A percentile compares a stretch with the other conserved stretches of the same genome.
Conservation (phyloP, 2,113 vertebrate species). For the Coryphaenoides rupestris region DNA sequence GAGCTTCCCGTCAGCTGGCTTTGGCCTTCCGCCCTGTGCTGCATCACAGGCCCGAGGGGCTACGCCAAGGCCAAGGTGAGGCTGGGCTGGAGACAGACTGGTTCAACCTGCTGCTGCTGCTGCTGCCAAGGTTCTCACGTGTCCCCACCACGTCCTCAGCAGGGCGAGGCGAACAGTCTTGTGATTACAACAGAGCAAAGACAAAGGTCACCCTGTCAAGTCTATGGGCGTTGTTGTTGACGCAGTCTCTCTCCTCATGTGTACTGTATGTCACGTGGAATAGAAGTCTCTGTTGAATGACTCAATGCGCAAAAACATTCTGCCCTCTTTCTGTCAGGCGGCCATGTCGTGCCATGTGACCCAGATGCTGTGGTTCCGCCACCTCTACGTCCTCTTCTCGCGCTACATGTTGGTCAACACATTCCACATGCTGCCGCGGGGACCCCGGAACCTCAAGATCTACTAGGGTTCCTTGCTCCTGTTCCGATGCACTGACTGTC, state of each 20-base stretch:
- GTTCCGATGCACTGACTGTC: constrained; percentile 1
- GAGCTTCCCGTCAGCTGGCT: constrained; percentile 85
- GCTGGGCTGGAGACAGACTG: constrained; percentile 17
- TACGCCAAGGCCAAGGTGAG: constrained; percentile 83
- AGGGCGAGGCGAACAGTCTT: constrained; percentile 9
- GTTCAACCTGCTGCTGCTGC: too few relatives aligned
- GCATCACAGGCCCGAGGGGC: constrained; percentile 71
- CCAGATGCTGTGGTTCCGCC: constrained; percentile 92
- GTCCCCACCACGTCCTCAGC: too few relatives aligned
- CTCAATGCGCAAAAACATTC: background rate
- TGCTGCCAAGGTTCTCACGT: too few relatives aligned
- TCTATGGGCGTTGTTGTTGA: too few relatives aligned
- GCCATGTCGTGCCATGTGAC: constrained; percentile 88
- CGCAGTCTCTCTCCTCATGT: background rate
- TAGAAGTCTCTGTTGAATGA: background rate
- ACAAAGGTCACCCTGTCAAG: constrained; percentile 1
- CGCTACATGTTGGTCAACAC: constrained; percentile 93
- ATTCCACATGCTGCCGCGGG: constrained; percentile 70
- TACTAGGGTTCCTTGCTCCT: constrained; percentile 41
- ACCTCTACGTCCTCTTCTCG: constrained; percentile 82
- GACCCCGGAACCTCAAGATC: constrained; percentile 58
- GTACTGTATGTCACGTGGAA: background rate
- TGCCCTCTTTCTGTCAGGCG: constrained; percentile 61
- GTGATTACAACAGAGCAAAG: background rate
- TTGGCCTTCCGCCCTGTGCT: constrained; percentile 64